These are phyloP conservation scores for Hyaena hyaena DNA, from an alignment of 2,113 vertebrate genomes.

Conservation along the genomic window DNA sequence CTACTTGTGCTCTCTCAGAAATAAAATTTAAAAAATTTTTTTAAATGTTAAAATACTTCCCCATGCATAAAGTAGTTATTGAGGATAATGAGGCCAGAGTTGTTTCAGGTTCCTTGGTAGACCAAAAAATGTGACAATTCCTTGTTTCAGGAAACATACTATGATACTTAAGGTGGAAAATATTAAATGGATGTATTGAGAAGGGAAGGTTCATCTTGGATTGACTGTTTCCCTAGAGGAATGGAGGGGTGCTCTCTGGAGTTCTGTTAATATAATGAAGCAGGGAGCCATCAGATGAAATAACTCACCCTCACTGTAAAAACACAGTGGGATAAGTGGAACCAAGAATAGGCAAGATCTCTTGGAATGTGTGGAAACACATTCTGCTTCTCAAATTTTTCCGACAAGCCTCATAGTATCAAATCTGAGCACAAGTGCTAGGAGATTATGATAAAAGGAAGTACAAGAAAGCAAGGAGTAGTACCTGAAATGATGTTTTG, in stretches of 20 bases:
- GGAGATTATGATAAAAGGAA: neutral
- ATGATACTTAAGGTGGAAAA: neutral
- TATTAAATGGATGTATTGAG: neutral
- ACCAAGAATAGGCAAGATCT: neutral
- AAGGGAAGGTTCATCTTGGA: neutral
- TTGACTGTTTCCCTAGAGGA: neutral
- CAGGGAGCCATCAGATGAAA: neutral
- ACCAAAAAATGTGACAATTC: neutral
- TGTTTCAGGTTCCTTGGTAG: neutral
- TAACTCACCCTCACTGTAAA: neutral
- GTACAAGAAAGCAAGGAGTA: neutral
- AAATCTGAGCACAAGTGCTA: neutral
- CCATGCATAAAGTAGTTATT: neutral
- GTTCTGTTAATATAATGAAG: neutral
- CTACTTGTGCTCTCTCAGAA: no score
- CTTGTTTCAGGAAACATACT: neutral
- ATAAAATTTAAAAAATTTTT: neutral
- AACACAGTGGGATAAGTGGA: neutral
- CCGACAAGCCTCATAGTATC: neutral
- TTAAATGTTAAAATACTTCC: conserved; percentile 20
- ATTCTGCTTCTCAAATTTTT: neutral
- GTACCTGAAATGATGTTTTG: neutral
- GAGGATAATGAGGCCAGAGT: neutral
- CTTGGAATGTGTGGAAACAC: neutral
- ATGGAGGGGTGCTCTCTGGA: neutral